phyloP scores from a whole-genome alignment of 2,888 invertebrate species.

The Oligia latruncula region DNA sequence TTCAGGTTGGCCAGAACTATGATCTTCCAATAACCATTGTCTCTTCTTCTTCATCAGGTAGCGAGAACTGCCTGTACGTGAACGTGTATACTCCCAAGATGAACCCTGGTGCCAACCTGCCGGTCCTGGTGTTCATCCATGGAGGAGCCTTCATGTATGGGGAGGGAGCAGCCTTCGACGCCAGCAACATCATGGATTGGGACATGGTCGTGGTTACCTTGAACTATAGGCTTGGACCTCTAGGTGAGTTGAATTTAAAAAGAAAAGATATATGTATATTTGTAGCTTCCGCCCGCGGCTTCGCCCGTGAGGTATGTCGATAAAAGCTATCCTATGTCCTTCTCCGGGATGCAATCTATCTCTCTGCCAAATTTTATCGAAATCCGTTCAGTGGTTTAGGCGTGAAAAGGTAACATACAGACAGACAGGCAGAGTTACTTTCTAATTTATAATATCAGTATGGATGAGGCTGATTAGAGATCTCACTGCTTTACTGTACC shows the following conservation, averaged over 20 bases:
- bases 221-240: constrained; percentile 93
- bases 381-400: no score
- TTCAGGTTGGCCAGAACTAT: background rate
- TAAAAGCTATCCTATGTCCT: no score
- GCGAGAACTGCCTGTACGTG: constrained; percentile 92
- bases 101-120: constrained; percentile 83
- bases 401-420: no score
- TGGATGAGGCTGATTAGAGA: no score
- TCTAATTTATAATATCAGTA: no score
- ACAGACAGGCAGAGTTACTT: no score
- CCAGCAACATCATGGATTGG: constrained; percentile 91
- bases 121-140: constrained; percentile 92
- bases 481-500: no score
- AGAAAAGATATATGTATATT: background rate
- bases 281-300: no score
- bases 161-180: constrained; percentile 87
- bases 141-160: constrained; percentile 94
- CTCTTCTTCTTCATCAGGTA: constrained; percentile 79
- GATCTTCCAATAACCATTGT: background rate
- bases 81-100: constrained; percentile 91
- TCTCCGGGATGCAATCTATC: no score
- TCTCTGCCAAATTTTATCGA: no score
- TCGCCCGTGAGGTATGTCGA: no score
- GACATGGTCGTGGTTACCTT: constrained; percentile 92
- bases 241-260: constrained; percentile 85